phyloP scores from a whole-genome alignment of 2,113 vertebrate species.

The Peucedramus taeniatus region DNA sequence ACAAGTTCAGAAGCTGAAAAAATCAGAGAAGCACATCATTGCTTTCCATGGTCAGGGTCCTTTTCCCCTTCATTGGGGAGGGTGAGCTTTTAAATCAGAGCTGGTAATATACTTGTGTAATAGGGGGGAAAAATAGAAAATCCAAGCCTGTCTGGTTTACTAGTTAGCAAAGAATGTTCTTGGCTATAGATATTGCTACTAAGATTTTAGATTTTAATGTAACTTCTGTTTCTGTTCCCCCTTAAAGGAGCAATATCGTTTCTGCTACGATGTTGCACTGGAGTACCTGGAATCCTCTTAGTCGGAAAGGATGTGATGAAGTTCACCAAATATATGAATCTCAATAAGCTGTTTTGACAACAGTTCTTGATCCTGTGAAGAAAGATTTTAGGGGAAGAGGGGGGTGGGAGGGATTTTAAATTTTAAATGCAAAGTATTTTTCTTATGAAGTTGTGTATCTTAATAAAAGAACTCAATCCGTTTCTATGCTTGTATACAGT shows the following conservation, averaged over 20 bases:
- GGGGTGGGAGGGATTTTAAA: slow-evolving; percentile 72
- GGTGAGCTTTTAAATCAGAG: background rate
- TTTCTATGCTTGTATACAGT: slow-evolving; percentile 78
- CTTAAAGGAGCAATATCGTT: slow-evolving; percentile 95
- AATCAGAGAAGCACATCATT: background rate
- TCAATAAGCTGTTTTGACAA: slow-evolving; percentile 59
- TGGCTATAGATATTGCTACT: background rate
- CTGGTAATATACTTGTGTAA: background rate
- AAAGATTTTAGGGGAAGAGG: slow-evolving; percentile 69
- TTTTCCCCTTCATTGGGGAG: background rate
- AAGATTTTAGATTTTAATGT: background rate
- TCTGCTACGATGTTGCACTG: slow-evolving; percentile 94
- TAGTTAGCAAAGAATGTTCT: background rate
- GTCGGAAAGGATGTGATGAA: slow-evolving; percentile 26
- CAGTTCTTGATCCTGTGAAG: slow-evolving; percentile 69
- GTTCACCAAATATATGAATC: slow-evolving; percentile 37
- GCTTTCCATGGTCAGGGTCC: background rate
- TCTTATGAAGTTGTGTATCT: slow-evolving; percentile 82
- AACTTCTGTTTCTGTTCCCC: background rate
- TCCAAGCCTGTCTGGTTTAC: background rate
- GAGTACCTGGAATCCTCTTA: slow-evolving; percentile 97
- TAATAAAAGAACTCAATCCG: slow-evolving; percentile 73
- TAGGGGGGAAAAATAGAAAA: background rate
- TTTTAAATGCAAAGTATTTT: slow-evolving; percentile 83
- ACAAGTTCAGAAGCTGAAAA: background rate